Conservation (phyloP, 2,113 vertebrate species). For the Misgurnus anguillicaudatus region DNA sequence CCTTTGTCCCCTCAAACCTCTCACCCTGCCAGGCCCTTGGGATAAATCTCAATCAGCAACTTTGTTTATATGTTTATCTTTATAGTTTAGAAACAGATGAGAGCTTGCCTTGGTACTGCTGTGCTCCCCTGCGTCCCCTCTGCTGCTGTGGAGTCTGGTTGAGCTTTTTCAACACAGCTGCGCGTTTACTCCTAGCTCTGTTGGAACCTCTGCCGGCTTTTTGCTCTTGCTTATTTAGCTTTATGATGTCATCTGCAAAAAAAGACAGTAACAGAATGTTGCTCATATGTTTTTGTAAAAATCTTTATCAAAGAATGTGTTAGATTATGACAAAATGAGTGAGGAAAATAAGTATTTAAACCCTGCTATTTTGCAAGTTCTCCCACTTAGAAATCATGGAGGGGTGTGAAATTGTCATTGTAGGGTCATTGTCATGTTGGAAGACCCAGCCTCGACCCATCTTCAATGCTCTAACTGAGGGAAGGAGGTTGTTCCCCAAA, state of each 20-base stretch:
- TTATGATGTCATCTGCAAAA: constrained; percentile 62
- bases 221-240: constrained; percentile 57
- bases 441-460: no score
- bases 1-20: constrained; percentile 36
- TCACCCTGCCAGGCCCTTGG: constrained; percentile 63
- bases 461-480: no score
- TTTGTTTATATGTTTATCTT: background rate
- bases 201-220: constrained; percentile 44
- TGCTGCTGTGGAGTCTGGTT: constrained; percentile 41
- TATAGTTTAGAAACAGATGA: background rate
- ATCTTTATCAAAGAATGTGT: background rate
- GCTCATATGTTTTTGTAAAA: background rate
- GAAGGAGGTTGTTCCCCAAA: no score
- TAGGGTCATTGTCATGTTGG: no score
- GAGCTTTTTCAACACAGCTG: constrained; percentile 52
- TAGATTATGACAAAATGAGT: no score
- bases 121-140: constrained; percentile 39
- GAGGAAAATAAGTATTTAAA: no score
- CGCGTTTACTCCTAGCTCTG: constrained; percentile 45
- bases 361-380: no score
- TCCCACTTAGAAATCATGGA: no score
- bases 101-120: constrained; percentile 51
- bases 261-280: background rate
- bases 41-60: background rate
- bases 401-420: no score